These are phyloP conservation scores for Ostrea denselamellosa DNA, from an alignment of 1,140 invertebrate genomes.

Conservation along the genomic window DNA sequence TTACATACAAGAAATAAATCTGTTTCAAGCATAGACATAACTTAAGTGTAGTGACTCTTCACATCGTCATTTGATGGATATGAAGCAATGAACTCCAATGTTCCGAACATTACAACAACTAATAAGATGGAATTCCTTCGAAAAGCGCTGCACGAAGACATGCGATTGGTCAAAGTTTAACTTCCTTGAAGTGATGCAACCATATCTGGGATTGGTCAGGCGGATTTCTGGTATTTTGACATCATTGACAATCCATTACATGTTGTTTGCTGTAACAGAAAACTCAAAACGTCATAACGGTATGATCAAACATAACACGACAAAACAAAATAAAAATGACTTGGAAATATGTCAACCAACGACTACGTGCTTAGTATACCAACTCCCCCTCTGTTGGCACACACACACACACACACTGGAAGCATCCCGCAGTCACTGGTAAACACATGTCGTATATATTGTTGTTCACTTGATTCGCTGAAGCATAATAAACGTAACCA, in stretches of 20 bases:
- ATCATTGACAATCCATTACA: slow-evolving; percentile 46
- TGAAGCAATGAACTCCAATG: slow-evolving; percentile 10
- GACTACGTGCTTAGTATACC: too few relatives aligned
- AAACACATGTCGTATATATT: too few relatives aligned
- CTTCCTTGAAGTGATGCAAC: not conserved
- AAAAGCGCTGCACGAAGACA: not conserved
- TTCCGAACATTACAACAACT: slow-evolving; percentile 3
- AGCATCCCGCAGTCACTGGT: too few relatives aligned
- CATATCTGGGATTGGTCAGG: not conserved
- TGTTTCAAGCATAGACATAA: slow-evolving; percentile 3
- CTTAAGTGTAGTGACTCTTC: not conserved
- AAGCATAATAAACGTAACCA: too few relatives aligned
- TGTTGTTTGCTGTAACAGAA: slow-evolving; percentile 41
- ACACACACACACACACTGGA: too few relatives aligned
- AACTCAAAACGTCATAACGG: not conserved
- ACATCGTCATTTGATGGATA: not conserved
- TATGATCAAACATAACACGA: too few relatives aligned
- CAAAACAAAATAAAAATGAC: too few relatives aligned
- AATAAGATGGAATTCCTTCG: not conserved
- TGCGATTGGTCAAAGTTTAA: not conserved
- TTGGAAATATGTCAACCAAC: too few relatives aligned
- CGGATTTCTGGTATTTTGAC: slow-evolving; percentile 40
- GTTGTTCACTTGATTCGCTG: too few relatives aligned
- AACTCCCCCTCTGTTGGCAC: too few relatives aligned
- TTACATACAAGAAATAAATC: not conserved